A percentile compares a stretch with the other conserved stretches of the same genome.
phyloP scores from a whole-genome alignment of 2,888 invertebrate species.

The Callinectes sapidus region DNA sequence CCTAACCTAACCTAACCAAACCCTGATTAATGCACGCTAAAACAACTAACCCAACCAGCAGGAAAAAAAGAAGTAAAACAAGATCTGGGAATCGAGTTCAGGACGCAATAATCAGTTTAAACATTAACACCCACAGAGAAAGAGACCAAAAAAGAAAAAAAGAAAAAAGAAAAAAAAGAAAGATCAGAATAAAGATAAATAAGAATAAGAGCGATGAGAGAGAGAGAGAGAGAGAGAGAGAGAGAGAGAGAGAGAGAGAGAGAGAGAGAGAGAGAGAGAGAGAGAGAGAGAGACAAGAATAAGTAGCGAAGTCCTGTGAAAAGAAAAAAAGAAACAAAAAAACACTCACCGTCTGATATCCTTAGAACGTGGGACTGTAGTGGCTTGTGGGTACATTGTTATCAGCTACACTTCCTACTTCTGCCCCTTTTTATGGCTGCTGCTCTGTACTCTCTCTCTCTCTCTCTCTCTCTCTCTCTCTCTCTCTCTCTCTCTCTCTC shows the following conservation, averaged over 20 bases:
- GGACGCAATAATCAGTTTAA: not conserved
- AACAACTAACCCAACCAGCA: no score
- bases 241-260: no score
- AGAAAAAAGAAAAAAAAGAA: not conserved
- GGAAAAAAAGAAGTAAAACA: not conserved
- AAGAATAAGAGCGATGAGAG: not conserved
- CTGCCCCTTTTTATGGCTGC: not conserved
- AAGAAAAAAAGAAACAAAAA: no score
- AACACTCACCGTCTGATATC: not conserved
- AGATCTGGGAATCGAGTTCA: not conserved
- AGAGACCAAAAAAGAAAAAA: not conserved
- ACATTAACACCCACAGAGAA: not conserved
- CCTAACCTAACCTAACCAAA: not conserved
- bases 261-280: no score
- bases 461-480: conserved; percentile 25
- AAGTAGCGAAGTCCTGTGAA: not conserved
- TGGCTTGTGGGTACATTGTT: conserved; percentile 14
- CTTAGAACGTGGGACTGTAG: not conserved
- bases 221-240: no score
- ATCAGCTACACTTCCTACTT: conserved; percentile 12
- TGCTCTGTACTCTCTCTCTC: conserved; percentile 7
- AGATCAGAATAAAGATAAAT: not conserved
- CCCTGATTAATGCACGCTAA: no score
- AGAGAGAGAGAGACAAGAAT: no score
- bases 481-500: conserved; percentile 30